Evolutionary conservation across 1,140 invertebrate genomes (phyloP), one percentile per base, ranked within the genome.

Genomic region (Oncopodura yosiiana): DNA sequence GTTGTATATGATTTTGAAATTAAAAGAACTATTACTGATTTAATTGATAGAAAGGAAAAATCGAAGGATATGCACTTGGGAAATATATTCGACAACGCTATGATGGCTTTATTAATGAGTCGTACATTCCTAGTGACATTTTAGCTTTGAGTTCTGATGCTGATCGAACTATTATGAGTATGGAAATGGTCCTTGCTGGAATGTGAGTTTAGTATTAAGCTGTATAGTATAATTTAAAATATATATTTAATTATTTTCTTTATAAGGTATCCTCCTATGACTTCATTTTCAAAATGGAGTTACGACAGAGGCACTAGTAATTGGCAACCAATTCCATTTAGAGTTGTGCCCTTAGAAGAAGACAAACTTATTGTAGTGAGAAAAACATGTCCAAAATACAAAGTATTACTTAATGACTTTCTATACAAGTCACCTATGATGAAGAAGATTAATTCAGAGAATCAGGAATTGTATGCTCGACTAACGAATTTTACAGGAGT

Each of bases 261-360:
- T n/a, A n/a, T n/a, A n/a, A n/a, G n/a, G n/a, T 76, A 87, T 56
- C 88, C 82, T 67, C 83, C 86, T 5, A 79, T 80, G 0, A 68
- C 77, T 67, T 83, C 85, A 4, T 79, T 80, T 1, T 67, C 76
- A 49, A 55, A 79, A 3, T 93, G 87, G 85, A 78, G 88, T 66
- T n/a, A n/a, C n/a, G n/a, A n/a, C n/a, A n/a, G n/a, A n/a, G 50
- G 63, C 0, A 58, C 77, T 3, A 68, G 92, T 2, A 64, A 71
- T 9, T 95, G 91, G 91, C 88, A 92, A 69, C 90, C 91, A 0
- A 86, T 94, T 63, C 87, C 91, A 1, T 76, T 94, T 11, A 87
- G 92, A 62, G 87, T 88, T 1, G 63, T 74, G 16, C 82, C 84
- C 0, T 74, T 81, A 67, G 62, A 71, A 2, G 54, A 77, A 23